Evolutionary conservation across 2,888 invertebrate species (phyloP).

Genomic region (Sarcophaga rosellei): DNA sequence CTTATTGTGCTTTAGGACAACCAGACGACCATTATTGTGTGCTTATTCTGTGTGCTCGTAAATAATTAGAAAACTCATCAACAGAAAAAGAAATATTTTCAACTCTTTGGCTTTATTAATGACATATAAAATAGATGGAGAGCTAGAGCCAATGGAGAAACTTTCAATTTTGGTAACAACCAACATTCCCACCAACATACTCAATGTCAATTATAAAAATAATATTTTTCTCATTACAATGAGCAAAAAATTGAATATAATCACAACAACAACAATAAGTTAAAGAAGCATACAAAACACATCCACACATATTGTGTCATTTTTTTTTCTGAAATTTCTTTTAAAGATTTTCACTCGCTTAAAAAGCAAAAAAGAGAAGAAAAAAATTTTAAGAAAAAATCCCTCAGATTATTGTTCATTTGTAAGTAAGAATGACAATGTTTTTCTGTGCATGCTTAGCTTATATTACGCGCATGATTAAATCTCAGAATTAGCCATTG

Average conservation of each 20-base stretch:
- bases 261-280: constrained; percentile 3
- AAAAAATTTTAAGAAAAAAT: constrained; percentile 27
- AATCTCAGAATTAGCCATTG: constrained; percentile 68
- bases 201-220: constrained; percentile 68
- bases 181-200: constrained; percentile 65
- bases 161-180: constrained; percentile 64
- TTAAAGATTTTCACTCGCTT: constrained; percentile 9
- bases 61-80: constrained; percentile 63
- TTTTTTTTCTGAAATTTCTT: constrained; percentile 16
- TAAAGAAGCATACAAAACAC: constrained; percentile 6
- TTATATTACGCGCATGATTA: constrained; percentile 66
- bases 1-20: not conserved
- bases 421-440: constrained; percentile 49
- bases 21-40: not conserved
- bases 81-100: too few relatives aligned
- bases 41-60: not conserved
- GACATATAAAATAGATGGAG: not conserved
- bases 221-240: constrained; percentile 62
- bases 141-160: not conserved
- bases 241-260: constrained; percentile 15
- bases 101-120: not conserved
- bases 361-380: constrained; percentile 7
- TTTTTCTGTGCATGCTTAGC: constrained; percentile 35
- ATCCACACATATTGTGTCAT: not conserved
- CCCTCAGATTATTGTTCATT: constrained; percentile 21